Conservation (phyloP, 2,888 invertebrate species). For the Rhopalosiphum nymphaeae region DNA sequence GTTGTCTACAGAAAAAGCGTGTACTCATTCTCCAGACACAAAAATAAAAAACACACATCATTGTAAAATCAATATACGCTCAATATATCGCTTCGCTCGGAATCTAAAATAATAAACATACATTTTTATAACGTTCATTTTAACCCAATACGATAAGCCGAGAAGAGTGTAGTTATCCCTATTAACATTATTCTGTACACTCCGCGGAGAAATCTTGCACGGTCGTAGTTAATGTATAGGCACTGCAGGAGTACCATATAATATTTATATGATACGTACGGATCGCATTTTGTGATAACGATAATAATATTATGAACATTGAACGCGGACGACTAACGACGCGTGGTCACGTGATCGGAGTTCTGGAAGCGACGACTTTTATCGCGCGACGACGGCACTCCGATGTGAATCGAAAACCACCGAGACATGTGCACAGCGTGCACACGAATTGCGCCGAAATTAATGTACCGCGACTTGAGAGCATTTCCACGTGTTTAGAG, state of each 20-base stretch:
- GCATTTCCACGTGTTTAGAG: neutral
- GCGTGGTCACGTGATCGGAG: neutral
- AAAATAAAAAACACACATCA: neutral
- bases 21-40: neutral
- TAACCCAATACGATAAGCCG: neutral
- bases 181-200: neutral
- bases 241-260: neutral
- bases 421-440: neutral
- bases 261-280: neutral
- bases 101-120: neutral
- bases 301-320: neutral
- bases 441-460: neutral
- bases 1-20: neutral
- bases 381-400: neutral
- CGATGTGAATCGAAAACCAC: neutral
- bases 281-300: neutral
- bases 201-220: neutral
- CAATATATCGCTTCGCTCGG: neutral
- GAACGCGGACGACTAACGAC: neutral
- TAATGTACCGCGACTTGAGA: neutral
- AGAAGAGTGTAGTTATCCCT: neutral
- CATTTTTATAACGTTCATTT: too few species aligned
- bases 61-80: neutral
- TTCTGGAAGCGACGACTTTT: neutral
- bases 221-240: neutral